Percentiles rank a stretch among this genome's conserved stretches.
phyloP scores from a whole-genome alignment of 2,113 vertebrate genomes.

The Prolemur simus region DNA sequence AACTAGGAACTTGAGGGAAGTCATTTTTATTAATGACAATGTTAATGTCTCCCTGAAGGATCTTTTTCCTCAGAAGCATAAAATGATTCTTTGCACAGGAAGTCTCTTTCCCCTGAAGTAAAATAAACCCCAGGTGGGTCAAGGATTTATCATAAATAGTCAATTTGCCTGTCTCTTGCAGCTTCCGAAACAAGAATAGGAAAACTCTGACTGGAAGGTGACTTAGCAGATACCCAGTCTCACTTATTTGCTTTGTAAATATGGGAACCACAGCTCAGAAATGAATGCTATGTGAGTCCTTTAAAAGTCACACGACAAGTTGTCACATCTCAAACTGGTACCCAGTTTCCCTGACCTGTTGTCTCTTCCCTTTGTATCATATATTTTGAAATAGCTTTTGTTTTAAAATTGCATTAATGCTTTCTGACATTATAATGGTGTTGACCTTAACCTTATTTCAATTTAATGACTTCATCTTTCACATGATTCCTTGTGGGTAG shows the following conservation, averaged over 20 bases:
- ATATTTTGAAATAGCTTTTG: background rate
- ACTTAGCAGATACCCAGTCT: background rate
- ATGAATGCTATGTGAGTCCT: background rate
- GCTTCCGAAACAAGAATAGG: background rate
- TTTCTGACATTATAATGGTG: background rate
- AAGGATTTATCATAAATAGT: background rate
- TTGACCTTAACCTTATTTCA: conserved; percentile 31
- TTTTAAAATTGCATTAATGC: background rate
- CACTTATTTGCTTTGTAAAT: background rate
- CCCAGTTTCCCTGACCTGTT: background rate
- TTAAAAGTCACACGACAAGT: background rate
- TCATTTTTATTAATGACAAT: background rate
- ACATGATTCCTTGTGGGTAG: background rate
- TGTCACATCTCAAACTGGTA: background rate
- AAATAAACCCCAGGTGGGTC: background rate
- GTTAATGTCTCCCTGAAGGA: background rate
- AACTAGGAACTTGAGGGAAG: background rate
- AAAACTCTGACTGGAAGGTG: background rate
- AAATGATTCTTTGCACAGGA: background rate
- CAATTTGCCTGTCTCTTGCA: background rate
- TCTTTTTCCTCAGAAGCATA: background rate
- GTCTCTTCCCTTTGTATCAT: background rate
- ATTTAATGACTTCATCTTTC: background rate
- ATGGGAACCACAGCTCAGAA: background rate
- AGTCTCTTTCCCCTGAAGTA: background rate